These are phyloP conservation scores for Dinothrombium tinctorium DNA, from an alignment of 1,140 invertebrate species.

Conservation along the genomic window DNA sequence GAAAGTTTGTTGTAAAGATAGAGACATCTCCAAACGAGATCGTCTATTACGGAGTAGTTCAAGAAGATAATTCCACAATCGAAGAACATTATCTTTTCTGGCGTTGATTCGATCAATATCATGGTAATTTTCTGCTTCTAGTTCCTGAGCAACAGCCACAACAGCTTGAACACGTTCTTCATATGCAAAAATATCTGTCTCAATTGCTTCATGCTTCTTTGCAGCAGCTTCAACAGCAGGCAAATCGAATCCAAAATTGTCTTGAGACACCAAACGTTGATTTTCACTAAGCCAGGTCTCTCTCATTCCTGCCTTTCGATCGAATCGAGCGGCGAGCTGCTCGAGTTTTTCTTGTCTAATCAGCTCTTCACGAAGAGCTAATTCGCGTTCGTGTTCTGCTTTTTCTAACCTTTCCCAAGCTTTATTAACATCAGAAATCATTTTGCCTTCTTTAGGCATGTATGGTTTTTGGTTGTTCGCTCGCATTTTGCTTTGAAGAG, in stretches of 20 bases:
- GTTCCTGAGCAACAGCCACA: slow-evolving; percentile 81
- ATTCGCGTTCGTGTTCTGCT: slow-evolving; percentile 88
- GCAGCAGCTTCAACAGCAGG: slow-evolving; percentile 94
- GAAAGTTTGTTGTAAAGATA: slow-evolving; percentile 95
- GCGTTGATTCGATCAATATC: slow-evolving; percentile 90
- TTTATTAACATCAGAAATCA: slow-evolving; percentile 98
- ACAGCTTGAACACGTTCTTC: slow-evolving; percentile 97
- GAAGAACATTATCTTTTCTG: slow-evolving; percentile 85
- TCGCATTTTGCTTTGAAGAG: slow-evolving; percentile 89
- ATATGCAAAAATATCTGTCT: slow-evolving; percentile 97
- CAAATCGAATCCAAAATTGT: slow-evolving; percentile 95
- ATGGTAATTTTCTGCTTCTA: slow-evolving; percentile 92
- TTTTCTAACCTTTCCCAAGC: slow-evolving; percentile 96
- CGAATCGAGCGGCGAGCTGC: slow-evolving; percentile 92
- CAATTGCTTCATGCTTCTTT: slow-evolving; percentile 98
- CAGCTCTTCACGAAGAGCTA: slow-evolving; percentile 82
- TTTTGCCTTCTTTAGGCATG: slow-evolving; percentile 82
- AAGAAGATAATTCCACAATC: slow-evolving; percentile 88
- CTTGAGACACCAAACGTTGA: slow-evolving; percentile 79
- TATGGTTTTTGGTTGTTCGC: slow-evolving; percentile 97
- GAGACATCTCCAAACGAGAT: slow-evolving; percentile 68
- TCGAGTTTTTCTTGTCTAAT: slow-evolving; percentile 98
- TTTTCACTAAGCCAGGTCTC: slow-evolving; percentile 98
- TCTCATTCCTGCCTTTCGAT: slow-evolving; percentile 94
- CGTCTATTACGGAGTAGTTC: slow-evolving; percentile 74